Base-by-base conservation (phyloP, 2,888 invertebrate genomes). In the Drosophila meridiana region DNA sequence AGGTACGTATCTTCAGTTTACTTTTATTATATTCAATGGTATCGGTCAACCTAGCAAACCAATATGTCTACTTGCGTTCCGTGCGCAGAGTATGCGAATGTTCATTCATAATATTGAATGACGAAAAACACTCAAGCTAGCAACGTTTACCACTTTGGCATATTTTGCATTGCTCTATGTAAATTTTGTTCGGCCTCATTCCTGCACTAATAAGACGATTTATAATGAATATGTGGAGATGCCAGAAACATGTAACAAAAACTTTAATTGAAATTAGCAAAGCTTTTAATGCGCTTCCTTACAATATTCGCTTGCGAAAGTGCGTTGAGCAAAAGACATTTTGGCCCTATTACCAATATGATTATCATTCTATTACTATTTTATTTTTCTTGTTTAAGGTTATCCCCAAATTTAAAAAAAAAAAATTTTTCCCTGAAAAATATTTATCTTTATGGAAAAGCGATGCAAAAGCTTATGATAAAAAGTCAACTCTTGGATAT, bases 211-310 rank as follows among this genome's bases (percentile, higher is more conserved):
- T 34, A 47, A 34, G 3, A 38, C 6, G n/a, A 30, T 56, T 56
- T 57, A 7, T 43, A 32, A 32, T 43, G 20, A 43, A 43, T 14
- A 14, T 13, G 32, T 50, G n/a, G 20, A 57, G 30, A 56, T 34
- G 13, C 20, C 32, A 7, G 40, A 42, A 52, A 20, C 13, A 34
- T 34, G 52, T 34, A 52, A 52, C 11, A n/a, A 20, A 52, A 34
- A 34, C 20, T 34, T 20, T 20, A 52, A 52, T 34, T 20, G 52
- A 42, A 56, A 30, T 40, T 20, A 32, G 30, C 20, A 42, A 56
- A 42, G 42, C 56, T 56, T 56, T 56, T 32, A 56, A 56, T 42
- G 42, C 32, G 56, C 40, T 32, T 42, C 32, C 11, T 42, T 11
- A 3, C 42, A 11, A 6, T 42, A n/a, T 11, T 45, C 6, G n/a